These are phyloP conservation scores for Ooceraea biroi DNA, from an alignment of 1,140 invertebrate species.

Conservation along the genomic window DNA sequence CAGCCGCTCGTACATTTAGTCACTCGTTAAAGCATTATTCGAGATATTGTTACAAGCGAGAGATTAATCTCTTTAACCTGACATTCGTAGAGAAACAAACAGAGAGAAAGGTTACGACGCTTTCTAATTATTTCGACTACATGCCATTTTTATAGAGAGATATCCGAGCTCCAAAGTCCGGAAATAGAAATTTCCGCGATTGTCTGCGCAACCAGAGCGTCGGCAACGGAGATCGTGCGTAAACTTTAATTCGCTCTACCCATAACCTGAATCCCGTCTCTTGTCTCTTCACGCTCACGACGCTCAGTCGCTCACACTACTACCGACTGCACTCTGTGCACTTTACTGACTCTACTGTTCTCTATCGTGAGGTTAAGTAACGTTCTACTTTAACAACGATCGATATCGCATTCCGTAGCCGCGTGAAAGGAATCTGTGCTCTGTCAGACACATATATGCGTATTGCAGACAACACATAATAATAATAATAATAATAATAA, in stretches of 20 bases:
- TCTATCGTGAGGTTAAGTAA: too few species aligned
- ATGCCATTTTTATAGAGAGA: constrained; percentile 34
- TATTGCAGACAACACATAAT: too few species aligned
- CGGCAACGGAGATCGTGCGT: neutral
- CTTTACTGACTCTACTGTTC: too few species aligned
- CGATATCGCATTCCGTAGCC: too few species aligned
- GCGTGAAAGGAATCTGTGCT: too few species aligned
- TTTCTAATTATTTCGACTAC: constrained; percentile 33
- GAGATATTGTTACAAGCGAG: constrained; percentile 4
- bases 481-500: too few species aligned
- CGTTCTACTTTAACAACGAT: too few species aligned
- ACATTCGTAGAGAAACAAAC: neutral
- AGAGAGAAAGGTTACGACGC: constrained; percentile 3
- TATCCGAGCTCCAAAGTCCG: neutral
- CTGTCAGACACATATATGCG: too few species aligned
- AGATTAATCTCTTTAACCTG: constrained; percentile 11
- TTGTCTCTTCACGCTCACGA: too few species aligned
- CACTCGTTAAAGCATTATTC: constrained; percentile 3
- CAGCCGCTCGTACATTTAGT: neutral
- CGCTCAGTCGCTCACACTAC: too few species aligned
- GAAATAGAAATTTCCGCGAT: constrained; percentile 10
- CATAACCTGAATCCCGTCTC: constrained; percentile 17
- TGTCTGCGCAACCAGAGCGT: neutral
- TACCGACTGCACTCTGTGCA: too few species aligned
- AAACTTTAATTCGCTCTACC: neutral